Evolutionary conservation across 2,888 invertebrate species (phyloP).

Genomic region (Chymomyza caudatula): DNA sequence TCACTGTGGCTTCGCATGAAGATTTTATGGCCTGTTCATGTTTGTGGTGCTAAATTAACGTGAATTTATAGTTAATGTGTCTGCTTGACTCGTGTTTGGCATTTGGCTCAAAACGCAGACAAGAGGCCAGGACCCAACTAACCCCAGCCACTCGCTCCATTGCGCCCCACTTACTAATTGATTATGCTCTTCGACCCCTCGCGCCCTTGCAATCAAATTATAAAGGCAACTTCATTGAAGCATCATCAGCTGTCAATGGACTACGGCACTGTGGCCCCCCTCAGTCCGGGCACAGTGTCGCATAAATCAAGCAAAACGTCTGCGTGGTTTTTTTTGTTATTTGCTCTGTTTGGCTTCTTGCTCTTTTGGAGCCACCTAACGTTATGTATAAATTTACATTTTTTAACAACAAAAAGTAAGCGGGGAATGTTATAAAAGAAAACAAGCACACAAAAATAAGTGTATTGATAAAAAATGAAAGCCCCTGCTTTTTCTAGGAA

Average conservation of each 20-base stretch:
- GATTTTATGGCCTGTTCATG: constrained; percentile 57
- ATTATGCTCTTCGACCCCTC: constrained; percentile 48
- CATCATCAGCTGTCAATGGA: constrained; percentile 56
- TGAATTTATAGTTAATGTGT: constrained; percentile 74
- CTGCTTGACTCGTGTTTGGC: constrained; percentile 29
- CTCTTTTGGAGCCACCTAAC: constrained; percentile 26
- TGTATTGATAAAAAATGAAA: neutral
- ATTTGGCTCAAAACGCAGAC: constrained; percentile 11
- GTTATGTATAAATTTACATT: constrained; percentile 67
- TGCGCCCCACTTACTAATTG: constrained; percentile 47
- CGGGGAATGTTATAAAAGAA: constrained; percentile 51
- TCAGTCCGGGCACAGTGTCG: constrained; percentile 7
- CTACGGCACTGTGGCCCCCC: neutral
- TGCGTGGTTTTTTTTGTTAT: constrained; percentile 10
- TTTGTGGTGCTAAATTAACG: constrained; percentile 66
- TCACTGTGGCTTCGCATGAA: constrained; percentile 50
- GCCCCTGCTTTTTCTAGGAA: neutral
- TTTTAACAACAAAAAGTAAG: constrained; percentile 58
- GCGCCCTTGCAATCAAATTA: constrained; percentile 1
- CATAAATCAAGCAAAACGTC: constrained; percentile 64
- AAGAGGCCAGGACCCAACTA: neutral
- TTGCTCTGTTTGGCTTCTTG: neutral
- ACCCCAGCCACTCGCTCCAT: neutral
- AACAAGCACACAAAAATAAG: constrained; percentile 8
- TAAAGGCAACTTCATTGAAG: constrained; percentile 54